Conservation (phyloP, 2,888 invertebrate genomes). For the Pseudanteris insignis region DNA sequence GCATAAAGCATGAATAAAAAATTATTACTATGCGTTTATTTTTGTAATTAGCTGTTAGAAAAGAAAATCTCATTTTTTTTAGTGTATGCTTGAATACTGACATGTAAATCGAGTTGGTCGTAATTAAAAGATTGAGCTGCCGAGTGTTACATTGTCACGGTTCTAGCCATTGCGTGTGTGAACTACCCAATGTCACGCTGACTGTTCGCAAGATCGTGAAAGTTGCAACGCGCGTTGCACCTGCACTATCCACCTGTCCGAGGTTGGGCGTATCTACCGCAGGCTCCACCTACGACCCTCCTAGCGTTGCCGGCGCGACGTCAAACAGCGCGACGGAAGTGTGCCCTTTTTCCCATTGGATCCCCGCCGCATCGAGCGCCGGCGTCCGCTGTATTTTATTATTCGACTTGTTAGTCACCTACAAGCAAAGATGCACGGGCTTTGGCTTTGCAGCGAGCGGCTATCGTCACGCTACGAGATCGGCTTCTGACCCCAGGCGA, state of each 20-base stretch:
- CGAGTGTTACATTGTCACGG: too few species aligned
- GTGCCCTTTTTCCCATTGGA: constrained; percentile 59
- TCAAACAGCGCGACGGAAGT: constrained; percentile 61
- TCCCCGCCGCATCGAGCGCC: constrained; percentile 55
- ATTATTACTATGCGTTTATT: too few species aligned
- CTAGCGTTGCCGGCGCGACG: constrained; percentile 56
- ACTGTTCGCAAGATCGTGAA: too few species aligned
- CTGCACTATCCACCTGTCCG: constrained; percentile 64
- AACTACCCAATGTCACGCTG: too few species aligned
- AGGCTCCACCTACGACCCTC: constrained; percentile 64
- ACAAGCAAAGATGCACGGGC: constrained; percentile 45
- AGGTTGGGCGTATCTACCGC: constrained; percentile 59
- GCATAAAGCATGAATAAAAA: too few species aligned
- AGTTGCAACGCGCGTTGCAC: constrained; percentile 45
- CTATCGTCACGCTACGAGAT: too few species aligned
- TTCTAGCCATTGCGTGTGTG: too few species aligned
- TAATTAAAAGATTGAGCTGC: too few species aligned
- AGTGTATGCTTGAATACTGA: too few species aligned
- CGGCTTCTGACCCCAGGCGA: constrained; percentile 20
- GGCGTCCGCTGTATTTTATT: constrained; percentile 60
- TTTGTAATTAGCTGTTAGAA: too few species aligned
- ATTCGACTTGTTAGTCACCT: constrained; percentile 56
- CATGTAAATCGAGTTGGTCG: too few species aligned
- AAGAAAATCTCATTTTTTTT: too few species aligned
- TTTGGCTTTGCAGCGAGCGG: constrained; percentile 22